Conservation (phyloP, 2,888 invertebrate genomes). For the Phortica magna region DNA sequence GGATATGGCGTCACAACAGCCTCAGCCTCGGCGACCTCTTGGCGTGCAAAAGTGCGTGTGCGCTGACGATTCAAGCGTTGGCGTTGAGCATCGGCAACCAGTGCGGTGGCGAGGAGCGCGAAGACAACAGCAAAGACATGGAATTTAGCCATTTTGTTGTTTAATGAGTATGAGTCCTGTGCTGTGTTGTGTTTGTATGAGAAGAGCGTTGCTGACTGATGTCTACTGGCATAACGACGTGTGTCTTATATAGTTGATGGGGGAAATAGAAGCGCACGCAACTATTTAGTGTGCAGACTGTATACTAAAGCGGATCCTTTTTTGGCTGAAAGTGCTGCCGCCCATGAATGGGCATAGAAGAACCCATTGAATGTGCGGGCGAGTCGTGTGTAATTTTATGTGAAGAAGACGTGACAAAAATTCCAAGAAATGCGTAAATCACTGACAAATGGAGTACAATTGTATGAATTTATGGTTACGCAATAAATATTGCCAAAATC, state of each 20-base stretch:
- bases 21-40: constrained; percentile 62
- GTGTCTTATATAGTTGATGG: constrained; percentile 60
- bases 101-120: constrained; percentile 33
- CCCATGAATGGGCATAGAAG: constrained; percentile 7
- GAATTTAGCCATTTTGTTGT: constrained; percentile 66
- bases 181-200: neutral
- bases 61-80: constrained; percentile 61
- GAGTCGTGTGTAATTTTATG: constrained; percentile 65
- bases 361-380: constrained; percentile 49
- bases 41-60: constrained; percentile 64
- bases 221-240: constrained; percentile 33
- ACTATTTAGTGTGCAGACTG: constrained; percentile 63
- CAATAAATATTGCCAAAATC: constrained; percentile 68
- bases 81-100: constrained; percentile 60
- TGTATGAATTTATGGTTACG: constrained; percentile 65
- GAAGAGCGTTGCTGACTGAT: constrained; percentile 54
- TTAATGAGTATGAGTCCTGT: neutral
- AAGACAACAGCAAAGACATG: constrained; percentile 59
- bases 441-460: constrained; percentile 43
- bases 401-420: constrained; percentile 66
- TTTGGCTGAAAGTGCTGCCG: constrained; percentile 53
- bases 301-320: constrained; percentile 62
- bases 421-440: constrained; percentile 45
- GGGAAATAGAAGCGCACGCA: constrained; percentile 43
- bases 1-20: constrained; percentile 72